Base-by-base conservation (phyloP, 2,888 invertebrate genomes). In the Calameuta pallipes region DNA sequence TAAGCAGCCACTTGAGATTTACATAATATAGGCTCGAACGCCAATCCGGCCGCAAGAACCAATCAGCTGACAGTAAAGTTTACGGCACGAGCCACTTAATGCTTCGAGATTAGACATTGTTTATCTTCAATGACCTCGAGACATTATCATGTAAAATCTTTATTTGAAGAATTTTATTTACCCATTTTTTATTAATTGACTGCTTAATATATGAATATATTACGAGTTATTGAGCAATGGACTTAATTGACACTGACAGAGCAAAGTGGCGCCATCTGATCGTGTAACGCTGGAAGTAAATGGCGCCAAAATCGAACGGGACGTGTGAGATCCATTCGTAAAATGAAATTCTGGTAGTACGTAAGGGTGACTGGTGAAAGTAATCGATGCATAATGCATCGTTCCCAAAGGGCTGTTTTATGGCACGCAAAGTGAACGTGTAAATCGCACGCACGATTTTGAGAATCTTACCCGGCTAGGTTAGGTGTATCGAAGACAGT, bases 301-400 rank as follows among this genome's bases (percentile, higher is more conserved):
- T 9, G 23, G 2, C 23, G 23, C 23, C 56, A 56, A 56, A 56
- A 9, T 23, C 56, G 23, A 23, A 56, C 56, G 56, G 9, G 9
- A 23, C 56, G 23, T 23, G 9, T 2, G 2, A 9, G 1, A 23
- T 56, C 0, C 56, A 9, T 56, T 56, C 56, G 56, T 56, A 56
- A 56, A 23, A 23, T 56, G 23, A 56, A 56, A 56, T 56, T 56
- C 56, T 15, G 56, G 9, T 23, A 56, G 23, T 56, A 23, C 23
- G 6, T 56, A 56, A 56, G 23, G 69, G 75, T 41, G 78, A 69
- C 75, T 80, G 79, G 79, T 74, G 69, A 78, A 79, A 80, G 78
- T 82, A 83, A 83, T 82, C 81, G 82, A 79, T 83, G 80, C 80
- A 83, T 83, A 83, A 83, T 83, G 82, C 82, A 80, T 78, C 82